Evolutionary conservation across 2,888 invertebrate species (phyloP), one percentile per base, ranked within the genome.

Genomic region (Marronus borbonicus): DNA sequence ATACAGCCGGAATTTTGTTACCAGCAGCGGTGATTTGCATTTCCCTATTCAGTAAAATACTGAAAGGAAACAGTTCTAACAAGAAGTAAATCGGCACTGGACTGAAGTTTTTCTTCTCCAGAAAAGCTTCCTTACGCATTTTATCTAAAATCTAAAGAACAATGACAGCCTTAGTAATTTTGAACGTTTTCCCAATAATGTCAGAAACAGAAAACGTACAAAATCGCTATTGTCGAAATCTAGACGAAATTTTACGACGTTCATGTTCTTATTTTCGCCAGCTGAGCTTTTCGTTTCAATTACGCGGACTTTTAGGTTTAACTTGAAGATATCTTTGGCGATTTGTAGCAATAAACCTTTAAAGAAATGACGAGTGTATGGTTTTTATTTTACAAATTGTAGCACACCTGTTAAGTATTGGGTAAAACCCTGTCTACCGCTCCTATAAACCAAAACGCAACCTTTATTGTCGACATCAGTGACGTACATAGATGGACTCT

Each of bases 401-500:
- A 36, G 31, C 87, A 90, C 90, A 92, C 97, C 98, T 91, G 95
- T 95, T 10, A 97, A 91, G 85, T 96, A 97, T 85, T 95, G 94
- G 0, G 95, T 94, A 86, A 94, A 95, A 0, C 96, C 96, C 65
- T 92, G 91, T 60, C 98, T 91, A 1, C 93, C 92, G 83, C 97
- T 97, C 80, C 97, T 92, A 87, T 98, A 98, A 5, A 97, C 94
- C 64, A 97, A 90, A 77, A 96, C 92, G 0, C 97, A 96, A 0
- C 97, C 98, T 66, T 94, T 91, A 52, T 92, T 91, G 85, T 97
- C 97, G 82, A 96, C 94, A 78, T 94, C 92, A 0, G 95, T 95
- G 80, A 97, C 92, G 88, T 96, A 96, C 94, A 98, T 97, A 66
- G 96, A 96, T 0, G 98, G 98, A 80, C 96, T 96, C 85, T 95